These are phyloP conservation scores for Scaptomyza reducta DNA, from an alignment of 2,888 invertebrate species.

Conservation along the genomic window DNA sequence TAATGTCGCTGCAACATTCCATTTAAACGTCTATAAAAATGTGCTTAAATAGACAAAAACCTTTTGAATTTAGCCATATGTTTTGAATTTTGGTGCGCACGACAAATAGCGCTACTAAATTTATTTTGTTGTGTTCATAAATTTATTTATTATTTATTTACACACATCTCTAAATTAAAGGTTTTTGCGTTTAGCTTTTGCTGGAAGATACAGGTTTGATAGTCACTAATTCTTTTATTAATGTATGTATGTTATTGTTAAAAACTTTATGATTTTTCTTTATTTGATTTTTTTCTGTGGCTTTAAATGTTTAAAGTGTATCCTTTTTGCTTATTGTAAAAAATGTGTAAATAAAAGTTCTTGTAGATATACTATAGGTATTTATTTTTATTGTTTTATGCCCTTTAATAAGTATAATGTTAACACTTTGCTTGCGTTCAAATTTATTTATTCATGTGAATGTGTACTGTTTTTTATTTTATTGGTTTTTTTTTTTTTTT, in stretches of 20 bases:
- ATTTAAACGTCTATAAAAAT: slow-evolving; percentile 76
- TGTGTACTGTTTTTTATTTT: slow-evolving; percentile 36
- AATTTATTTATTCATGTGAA: slow-evolving; percentile 53
- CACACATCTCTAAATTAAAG: slow-evolving; percentile 66
- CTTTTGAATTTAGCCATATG: slow-evolving; percentile 63
- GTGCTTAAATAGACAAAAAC: slow-evolving; percentile 80
- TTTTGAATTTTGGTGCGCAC: slow-evolving; percentile 32
- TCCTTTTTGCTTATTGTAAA: slow-evolving; percentile 61
- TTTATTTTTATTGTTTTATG: slow-evolving; percentile 75
- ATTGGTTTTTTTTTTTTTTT: slow-evolving; percentile 12
- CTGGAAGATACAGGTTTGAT: slow-evolving; percentile 85
- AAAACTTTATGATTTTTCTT: slow-evolving; percentile 49
- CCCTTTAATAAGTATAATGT: slow-evolving; percentile 60
- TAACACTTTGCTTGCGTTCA: slow-evolving; percentile 50
- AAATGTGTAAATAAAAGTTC: slow-evolving; percentile 76
- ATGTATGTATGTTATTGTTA: slow-evolving; percentile 54
- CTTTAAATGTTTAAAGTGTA: slow-evolving; percentile 28
- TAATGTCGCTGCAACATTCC: slow-evolving; percentile 45
- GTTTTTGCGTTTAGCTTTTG: slow-evolving; percentile 69
- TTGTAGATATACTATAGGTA: slow-evolving; percentile 57
- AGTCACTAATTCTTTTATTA: slow-evolving; percentile 83
- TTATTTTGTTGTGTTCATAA: slow-evolving; percentile 38
- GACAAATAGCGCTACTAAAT: slow-evolving; percentile 52
- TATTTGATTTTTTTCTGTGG: slow-evolving; percentile 30
- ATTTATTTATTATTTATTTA: slow-evolving; percentile 45